These are phyloP conservation scores for Mactra quadrangularis DNA, from an alignment of 1,140 invertebrate species.

Conservation along the genomic window DNA sequence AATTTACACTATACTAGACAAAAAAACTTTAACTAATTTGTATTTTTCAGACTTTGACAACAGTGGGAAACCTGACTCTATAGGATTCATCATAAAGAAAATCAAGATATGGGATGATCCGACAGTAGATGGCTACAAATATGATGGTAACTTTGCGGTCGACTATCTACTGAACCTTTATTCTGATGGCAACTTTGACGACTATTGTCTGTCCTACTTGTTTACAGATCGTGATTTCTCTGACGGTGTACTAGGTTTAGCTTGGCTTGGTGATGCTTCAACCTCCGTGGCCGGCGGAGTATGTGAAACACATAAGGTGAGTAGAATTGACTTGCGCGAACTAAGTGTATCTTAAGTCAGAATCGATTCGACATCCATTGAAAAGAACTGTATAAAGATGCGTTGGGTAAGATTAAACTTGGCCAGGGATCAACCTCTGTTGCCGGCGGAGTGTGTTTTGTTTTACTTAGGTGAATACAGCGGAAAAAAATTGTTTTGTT, in stretches of 20 bases:
- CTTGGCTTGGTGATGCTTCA: slow-evolving; percentile 94
- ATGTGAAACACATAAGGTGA: slow-evolving; percentile 93
- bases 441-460: too few species aligned
- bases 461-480: too few species aligned
- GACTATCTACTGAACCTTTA: slow-evolving; percentile 99
- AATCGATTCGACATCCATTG: background rate
- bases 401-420: too few species aligned
- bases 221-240: slow-evolving; percentile 99
- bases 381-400: too few species aligned
- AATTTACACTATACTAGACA: too few species aligned
- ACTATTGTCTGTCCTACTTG: slow-evolving; percentile 98
- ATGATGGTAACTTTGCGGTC: slow-evolving; percentile 96
- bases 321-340: too few species aligned
- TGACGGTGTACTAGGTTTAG: slow-evolving; percentile 97
- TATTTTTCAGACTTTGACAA: slow-evolving; percentile 93
- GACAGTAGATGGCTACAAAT: slow-evolving; percentile 93
- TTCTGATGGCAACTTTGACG: slow-evolving; percentile 97
- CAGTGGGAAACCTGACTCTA: slow-evolving; percentile 95
- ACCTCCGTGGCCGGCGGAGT: slow-evolving; percentile 96
- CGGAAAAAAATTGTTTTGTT: too few species aligned
- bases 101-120: slow-evolving; percentile 96
- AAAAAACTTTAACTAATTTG: too few species aligned
- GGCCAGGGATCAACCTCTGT: too few species aligned
- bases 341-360: too few species aligned
- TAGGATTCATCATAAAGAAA: slow-evolving; percentile 98